These are phyloP conservation scores for Epirrhoe alternata DNA, from an alignment of 2,888 invertebrate species.

Conservation along the genomic window DNA sequence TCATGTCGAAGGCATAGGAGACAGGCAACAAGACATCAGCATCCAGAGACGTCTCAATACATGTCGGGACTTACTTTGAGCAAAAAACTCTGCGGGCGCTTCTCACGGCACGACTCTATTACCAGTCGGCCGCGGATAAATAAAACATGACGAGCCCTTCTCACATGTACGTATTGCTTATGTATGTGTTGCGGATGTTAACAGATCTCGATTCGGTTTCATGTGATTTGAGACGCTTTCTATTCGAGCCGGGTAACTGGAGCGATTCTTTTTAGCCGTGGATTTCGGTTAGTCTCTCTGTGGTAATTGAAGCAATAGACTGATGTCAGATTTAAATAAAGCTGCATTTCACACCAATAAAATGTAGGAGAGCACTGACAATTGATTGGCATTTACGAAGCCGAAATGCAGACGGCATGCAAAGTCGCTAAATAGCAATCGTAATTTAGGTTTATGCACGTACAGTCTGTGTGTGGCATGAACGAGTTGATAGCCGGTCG, in stretches of 20 bases:
- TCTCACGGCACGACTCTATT: constrained; percentile 85
- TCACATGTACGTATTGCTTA: constrained; percentile 71
- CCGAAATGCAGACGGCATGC: constrained; percentile 4
- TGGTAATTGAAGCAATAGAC: constrained; percentile 32
- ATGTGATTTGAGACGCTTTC: constrained; percentile 78
- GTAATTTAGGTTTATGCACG: constrained; percentile 26
- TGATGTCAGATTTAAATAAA: constrained; percentile 24
- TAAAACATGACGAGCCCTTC: constrained; percentile 85
- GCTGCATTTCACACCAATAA: not conserved
- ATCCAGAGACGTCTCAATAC: constrained; percentile 83
- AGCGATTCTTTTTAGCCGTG: constrained; percentile 43
- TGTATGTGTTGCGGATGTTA: constrained; percentile 74
- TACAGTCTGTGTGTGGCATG: constrained; percentile 64
- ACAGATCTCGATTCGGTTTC: constrained; percentile 74
- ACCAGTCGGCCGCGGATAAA: constrained; percentile 81
- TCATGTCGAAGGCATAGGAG: constrained; percentile 77
- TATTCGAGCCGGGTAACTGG: constrained; percentile 53
- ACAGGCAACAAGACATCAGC: constrained; percentile 83
- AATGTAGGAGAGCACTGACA: not conserved
- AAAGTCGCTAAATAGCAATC: constrained; percentile 7
- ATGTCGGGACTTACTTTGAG: constrained; percentile 67
- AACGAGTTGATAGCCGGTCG: constrained; percentile 66
- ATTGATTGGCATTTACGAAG: constrained; percentile 7
- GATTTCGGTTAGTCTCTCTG: constrained; percentile 30
- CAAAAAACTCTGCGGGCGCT: constrained; percentile 80